These are phyloP conservation scores for Liposcelis brunnea DNA, from an alignment of 2,888 invertebrate genomes.

Conservation along the genomic window DNA sequence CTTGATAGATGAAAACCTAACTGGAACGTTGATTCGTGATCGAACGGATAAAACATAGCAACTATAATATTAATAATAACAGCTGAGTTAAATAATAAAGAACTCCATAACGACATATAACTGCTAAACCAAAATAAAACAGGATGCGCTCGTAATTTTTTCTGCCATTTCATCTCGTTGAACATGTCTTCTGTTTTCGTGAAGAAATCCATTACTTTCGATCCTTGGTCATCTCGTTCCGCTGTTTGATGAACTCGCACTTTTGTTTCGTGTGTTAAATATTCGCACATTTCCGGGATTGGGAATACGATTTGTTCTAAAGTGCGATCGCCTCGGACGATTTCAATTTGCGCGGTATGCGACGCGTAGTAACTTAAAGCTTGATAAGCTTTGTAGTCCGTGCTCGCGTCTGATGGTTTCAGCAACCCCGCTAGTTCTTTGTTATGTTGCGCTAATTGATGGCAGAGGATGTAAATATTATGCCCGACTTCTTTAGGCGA, in stretches of 20 bases:
- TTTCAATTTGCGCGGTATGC: slow-evolving; percentile 98
- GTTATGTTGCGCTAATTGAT: slow-evolving; percentile 94
- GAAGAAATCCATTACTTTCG: slow-evolving; percentile 89
- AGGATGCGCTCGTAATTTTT: slow-evolving; percentile 68
- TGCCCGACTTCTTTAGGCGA: slow-evolving; percentile 92
- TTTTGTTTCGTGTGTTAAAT: slow-evolving; percentile 90
- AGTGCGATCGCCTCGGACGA: slow-evolving; percentile 89
- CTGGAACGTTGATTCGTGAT: slow-evolving; percentile 40
- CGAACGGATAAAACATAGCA: slow-evolving; percentile 94
- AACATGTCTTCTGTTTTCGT: slow-evolving; percentile 88
- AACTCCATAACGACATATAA: slow-evolving; percentile 95
- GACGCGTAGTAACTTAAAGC: slow-evolving; percentile 89
- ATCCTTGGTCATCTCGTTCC: slow-evolving; percentile 92
- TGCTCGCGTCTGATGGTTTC: slow-evolving; percentile 49
- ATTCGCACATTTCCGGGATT: slow-evolving; percentile 96
- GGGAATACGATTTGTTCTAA: slow-evolving; percentile 98
- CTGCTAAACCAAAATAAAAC: slow-evolving; percentile 39
- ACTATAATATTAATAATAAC: slow-evolving; percentile 94
- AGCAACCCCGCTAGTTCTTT: slow-evolving; percentile 78
- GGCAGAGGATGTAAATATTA: slow-evolving; percentile 97
- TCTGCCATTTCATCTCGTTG: slow-evolving; percentile 99
- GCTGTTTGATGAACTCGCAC: slow-evolving; percentile 78
- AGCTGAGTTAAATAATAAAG: slow-evolving; percentile 89
- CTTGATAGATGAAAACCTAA: slow-evolving; percentile 72
- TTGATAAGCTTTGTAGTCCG: slow-evolving; percentile 59